Conservation (phyloP, 37 sponge, comb jelly and placozoan species). For the Aplysina aerophoba region DNA sequence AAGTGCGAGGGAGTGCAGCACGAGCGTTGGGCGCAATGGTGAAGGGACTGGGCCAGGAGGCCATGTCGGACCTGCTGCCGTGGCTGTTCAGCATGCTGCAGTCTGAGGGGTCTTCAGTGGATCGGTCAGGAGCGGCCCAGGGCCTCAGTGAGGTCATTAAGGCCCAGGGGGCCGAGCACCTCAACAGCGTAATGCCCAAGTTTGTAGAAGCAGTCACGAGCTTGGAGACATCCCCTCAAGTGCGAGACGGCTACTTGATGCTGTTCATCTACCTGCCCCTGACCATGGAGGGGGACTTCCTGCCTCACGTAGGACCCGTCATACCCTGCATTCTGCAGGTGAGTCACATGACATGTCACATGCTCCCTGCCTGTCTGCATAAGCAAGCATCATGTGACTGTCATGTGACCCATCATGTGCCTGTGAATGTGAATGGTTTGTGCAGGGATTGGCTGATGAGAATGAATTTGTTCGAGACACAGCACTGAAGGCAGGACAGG, state of each 20-base stretch:
- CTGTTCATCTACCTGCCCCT: slow-evolving; percentile 93
- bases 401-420: too few relatives aligned
- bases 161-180: slow-evolving; percentile 67
- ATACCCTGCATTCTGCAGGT: slow-evolving; percentile 90
- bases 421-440: neutral
- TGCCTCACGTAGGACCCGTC: slow-evolving; percentile 72
- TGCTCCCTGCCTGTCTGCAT: neutral
- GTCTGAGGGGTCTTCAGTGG: slow-evolving; percentile 85
- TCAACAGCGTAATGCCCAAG: slow-evolving; percentile 79
- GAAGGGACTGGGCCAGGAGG: slow-evolving; percentile 87
- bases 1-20: slow-evolving; percentile 73
- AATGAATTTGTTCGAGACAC: slow-evolving; percentile 95
- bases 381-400: neutral
- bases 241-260: slow-evolving; percentile 95
- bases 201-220: slow-evolving; percentile 73
- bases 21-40: slow-evolving; percentile 91
- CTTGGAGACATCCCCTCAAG: slow-evolving; percentile 60
- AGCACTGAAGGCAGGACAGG: slow-evolving; percentile 86
- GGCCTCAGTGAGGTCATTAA: slow-evolving; percentile 74
- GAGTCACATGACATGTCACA: neutral
- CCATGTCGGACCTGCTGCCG: slow-evolving; percentile 75
- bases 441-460: slow-evolving; percentile 95
- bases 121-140: slow-evolving; percentile 97
- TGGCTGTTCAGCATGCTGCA: slow-evolving; percentile 85
- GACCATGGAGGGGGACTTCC: slow-evolving; percentile 79